Percentiles rank a stretch among this genome's conserved stretches.
phyloP scores from a whole-genome alignment of 2,113 vertebrate genomes.

The Heloderma charlesbogerti region DNA sequence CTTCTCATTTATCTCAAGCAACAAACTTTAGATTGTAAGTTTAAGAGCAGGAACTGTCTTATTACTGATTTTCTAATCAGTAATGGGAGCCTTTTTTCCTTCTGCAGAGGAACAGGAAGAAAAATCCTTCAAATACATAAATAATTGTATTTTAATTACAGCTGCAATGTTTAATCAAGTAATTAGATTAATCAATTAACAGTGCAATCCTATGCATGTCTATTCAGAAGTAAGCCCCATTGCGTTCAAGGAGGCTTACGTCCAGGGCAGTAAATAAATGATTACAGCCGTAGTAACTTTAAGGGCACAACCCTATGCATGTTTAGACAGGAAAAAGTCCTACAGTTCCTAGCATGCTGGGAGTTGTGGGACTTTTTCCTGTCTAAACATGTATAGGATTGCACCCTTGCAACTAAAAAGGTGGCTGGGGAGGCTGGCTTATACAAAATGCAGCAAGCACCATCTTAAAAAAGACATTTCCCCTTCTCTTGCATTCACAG shows the following conservation, averaged over 20 bases:
- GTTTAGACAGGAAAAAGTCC: no score
- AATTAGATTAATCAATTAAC: not conserved
- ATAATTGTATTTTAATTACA: not conserved
- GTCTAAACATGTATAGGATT: no score
- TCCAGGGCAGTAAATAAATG: no score
- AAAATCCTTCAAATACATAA: no score
- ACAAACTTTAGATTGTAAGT: not conserved
- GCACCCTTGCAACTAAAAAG: not conserved
- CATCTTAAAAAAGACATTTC: not conserved
- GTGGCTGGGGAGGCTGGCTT: not conserved
- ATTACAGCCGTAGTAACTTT: no score
- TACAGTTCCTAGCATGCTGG: no score
- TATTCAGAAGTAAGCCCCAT: no score
- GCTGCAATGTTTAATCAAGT: not conserved
- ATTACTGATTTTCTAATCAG: not conserved
- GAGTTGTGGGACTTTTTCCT: no score
- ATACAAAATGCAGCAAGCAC: not conserved
- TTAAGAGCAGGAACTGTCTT: not conserved
- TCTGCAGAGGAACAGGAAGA: no score
- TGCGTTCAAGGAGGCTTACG: no score
- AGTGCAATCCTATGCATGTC: not conserved
- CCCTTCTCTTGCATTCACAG: not conserved
- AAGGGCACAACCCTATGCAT: no score
- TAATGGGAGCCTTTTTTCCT: no score
- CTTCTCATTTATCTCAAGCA: not conserved